A percentile compares a stretch with the other conserved stretches of the same genome.
Evolutionary conservation across 2,888 invertebrate species (phyloP).

Genomic region (Dorcus hopei): DNA sequence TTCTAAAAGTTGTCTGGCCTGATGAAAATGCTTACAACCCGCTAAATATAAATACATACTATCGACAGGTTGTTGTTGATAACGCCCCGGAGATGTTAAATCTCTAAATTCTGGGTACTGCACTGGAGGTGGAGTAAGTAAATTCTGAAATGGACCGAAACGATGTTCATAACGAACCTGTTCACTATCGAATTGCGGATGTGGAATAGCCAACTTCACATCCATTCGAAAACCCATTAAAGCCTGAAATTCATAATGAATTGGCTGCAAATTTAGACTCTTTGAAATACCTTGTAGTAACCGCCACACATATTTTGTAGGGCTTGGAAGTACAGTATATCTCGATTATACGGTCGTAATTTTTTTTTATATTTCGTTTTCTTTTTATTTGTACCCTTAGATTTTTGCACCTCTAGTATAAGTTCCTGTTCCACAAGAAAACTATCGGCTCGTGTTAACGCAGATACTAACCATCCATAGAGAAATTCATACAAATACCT

Average conservation of each 20-base stretch:
- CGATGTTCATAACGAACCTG: slow-evolving; percentile 93
- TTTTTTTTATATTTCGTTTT: slow-evolving; percentile 60
- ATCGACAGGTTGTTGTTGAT: slow-evolving; percentile 50
- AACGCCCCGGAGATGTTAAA: slow-evolving; percentile 67
- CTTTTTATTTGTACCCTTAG: slow-evolving; percentile 58
- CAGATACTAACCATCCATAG: slow-evolving; percentile 90
- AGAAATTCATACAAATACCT: slow-evolving; percentile 93
- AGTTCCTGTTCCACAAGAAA: slow-evolving; percentile 68
- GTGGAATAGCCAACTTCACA: slow-evolving; percentile 80
- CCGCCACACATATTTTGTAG: slow-evolving; percentile 94
- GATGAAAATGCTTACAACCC: slow-evolving; percentile 89
- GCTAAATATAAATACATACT: slow-evolving; percentile 70
- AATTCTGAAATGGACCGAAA: slow-evolving; percentile 82
- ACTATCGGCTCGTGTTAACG: slow-evolving; percentile 84
- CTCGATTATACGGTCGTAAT: slow-evolving; percentile 71
- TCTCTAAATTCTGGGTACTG: slow-evolving; percentile 86
- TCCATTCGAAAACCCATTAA: slow-evolving; percentile 85
- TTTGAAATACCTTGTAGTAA: slow-evolving; percentile 73
- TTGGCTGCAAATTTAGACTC: not conserved
- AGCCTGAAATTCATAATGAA: slow-evolving; percentile 56
- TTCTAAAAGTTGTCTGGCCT: slow-evolving; percentile 82
- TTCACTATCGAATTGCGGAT: slow-evolving; percentile 88
- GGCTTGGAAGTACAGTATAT: slow-evolving; percentile 86
- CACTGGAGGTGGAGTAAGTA: slow-evolving; percentile 87
- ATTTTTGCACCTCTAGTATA: slow-evolving; percentile 49